phyloP scores from a whole-genome alignment of 2,113 vertebrate species.

The Antechinus stuartii region DNA sequence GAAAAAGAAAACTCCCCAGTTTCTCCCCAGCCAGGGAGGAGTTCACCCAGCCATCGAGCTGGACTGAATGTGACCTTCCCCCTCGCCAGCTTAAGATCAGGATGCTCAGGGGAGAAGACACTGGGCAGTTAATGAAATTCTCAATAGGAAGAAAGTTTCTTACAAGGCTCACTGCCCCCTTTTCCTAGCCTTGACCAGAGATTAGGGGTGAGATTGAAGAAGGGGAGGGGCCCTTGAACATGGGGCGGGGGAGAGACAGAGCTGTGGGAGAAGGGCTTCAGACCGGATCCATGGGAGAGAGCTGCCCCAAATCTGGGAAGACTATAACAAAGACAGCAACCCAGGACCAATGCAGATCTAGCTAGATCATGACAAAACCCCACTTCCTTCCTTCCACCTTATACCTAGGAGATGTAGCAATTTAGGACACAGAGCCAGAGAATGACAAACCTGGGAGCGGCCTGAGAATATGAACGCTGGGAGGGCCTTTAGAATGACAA shows the following conservation, averaged over 20 bases:
- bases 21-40: constrained; percentile 75
- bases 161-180: background rate
- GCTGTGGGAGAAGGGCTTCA: background rate
- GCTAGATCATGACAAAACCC: background rate
- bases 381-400: background rate
- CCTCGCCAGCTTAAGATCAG: constrained; percentile 10
- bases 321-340: background rate
- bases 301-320: background rate
- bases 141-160: constrained; percentile 35
- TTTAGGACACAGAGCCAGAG: background rate
- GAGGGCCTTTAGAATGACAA: background rate
- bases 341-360: background rate
- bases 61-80: constrained; percentile 78
- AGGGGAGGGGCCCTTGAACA: background rate
- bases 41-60: constrained; percentile 79
- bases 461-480: background rate
- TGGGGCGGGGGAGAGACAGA: too few species aligned
- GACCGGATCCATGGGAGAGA: too few species aligned
- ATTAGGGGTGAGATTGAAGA: background rate
- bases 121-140: constrained; percentile 69
- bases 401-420: accelerated
- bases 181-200: constrained; percentile 7
- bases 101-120: background rate
- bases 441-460: background rate
- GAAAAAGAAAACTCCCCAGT: constrained; percentile 60